Evolutionary conservation across 2,797 vertebrate genomes (phyloP).

Genomic region (Tokudaia tokunoshimensis): DNA sequence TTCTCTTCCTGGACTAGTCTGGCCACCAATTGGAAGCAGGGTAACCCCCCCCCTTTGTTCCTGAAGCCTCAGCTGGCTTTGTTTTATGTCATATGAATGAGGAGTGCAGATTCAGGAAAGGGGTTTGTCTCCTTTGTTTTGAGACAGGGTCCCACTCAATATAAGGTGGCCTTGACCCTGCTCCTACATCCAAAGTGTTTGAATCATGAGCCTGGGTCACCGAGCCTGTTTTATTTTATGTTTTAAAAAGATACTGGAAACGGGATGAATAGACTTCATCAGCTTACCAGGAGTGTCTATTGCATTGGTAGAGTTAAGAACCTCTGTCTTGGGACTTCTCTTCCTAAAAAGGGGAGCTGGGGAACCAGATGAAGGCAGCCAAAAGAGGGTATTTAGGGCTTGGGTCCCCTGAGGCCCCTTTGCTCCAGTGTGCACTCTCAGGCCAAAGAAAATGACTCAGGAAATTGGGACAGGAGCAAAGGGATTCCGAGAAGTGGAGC

Average conservation of each 20-base stretch:
- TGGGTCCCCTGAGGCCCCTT: constrained; percentile 63
- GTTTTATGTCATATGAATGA: background rate
- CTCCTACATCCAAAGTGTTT: background rate
- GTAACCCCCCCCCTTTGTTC: background rate
- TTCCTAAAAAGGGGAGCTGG: constrained; percentile 49
- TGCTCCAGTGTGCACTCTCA: constrained; percentile 50
- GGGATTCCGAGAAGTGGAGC: constrained; percentile 81
- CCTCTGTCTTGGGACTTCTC: background rate
- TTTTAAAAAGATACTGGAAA: background rate
- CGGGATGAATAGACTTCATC: background rate
- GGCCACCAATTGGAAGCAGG: background rate
- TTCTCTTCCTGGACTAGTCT: background rate
- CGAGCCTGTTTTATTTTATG: background rate
- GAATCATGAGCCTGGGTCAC: background rate
- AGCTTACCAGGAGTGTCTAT: background rate
- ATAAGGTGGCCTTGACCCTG: background rate
- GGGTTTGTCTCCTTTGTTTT: background rate
- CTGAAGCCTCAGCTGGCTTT: background rate
- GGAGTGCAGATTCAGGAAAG: background rate
- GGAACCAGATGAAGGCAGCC: background rate
- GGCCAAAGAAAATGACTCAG: constrained; percentile 75
- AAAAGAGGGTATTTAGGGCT: constrained; percentile 79
- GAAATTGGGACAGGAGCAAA: constrained; percentile 80
- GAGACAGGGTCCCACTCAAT: background rate
- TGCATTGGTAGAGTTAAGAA: constrained; percentile 19